Base-by-base conservation (phyloP, 1,140 invertebrate species). In the Bombus terrestris region DNA sequence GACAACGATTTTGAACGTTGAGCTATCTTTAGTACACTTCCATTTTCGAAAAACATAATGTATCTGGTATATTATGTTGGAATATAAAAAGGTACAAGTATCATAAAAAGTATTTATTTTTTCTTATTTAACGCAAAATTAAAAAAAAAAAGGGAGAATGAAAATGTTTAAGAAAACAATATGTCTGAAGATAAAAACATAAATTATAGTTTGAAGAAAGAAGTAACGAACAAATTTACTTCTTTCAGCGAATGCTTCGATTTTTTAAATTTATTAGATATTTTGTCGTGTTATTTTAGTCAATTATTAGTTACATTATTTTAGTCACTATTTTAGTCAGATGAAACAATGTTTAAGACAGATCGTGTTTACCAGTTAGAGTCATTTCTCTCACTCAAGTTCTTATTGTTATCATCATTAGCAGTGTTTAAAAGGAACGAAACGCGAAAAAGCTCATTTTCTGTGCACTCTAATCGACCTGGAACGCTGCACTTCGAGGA, bases 401-500 rank as follows among this genome's bases (percentile, higher is more conserved):
- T 32, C 10, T 1, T 2, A 5, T 18, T 28, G 3, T 32, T 47
- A 39, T 62, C 59, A 22, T 75, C 47, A 37, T 68, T 39, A 22
- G n/a, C 59, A 74, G 9, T 9, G 28, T 64, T 10, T 47, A 32
- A 69, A 66, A 35, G 39, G 41, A 75, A 35, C n/a, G 8, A 81
- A 53, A 35, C 37, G n/a, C 32, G 47, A 69, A 59, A 43, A 78
- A 71, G 22, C 73, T 71, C 22, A 69, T 62, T 83, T 75, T 74
- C 53, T 15, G 41, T 28, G 41, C 43, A 25, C n/a, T 41, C 64
- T 87, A 85, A 87, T 78, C 32, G 59, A 12, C 25, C 25, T 5
- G 74, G n/a, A n/a, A 37, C 9, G 15, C 35, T 86, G 74, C 74
- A 59, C 18, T 69, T 73, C 28, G 15, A 62, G 37, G 75, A 18